A percentile compares a stretch with the other conserved stretches of the same genome.
Conservation (phyloP, 1,140 invertebrate genomes). For the Macrostomum lignano region DNA sequence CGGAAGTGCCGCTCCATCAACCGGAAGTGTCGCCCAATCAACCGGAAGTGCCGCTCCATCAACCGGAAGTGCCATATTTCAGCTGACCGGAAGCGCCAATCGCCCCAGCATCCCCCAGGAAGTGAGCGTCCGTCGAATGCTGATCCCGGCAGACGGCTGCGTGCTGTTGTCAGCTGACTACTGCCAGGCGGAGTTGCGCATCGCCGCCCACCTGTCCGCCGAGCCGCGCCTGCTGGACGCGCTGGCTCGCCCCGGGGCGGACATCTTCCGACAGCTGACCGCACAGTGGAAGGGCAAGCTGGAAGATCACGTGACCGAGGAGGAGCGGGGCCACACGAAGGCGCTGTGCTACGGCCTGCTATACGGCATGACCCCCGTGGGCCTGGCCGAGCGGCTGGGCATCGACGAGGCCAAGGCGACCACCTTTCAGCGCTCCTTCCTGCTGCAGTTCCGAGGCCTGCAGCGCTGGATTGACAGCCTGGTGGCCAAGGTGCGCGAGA, state of each 20-base stretch:
- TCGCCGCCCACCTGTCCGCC: conserved; percentile 57
- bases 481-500: conserved; percentile 4
- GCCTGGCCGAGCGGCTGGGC: conserved; percentile 48
- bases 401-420: conserved; percentile 55
- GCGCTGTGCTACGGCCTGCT: conserved; percentile 75
- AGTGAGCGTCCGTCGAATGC: too few relatives aligned
- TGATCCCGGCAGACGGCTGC: conserved; percentile 14
- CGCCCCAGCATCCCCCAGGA: too few relatives aligned
- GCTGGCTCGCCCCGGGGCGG: too few relatives aligned
- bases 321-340: conserved; percentile 54
- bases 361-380: conserved; percentile 74
- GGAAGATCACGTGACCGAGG: conserved; percentile 35
- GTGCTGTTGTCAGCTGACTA: conserved; percentile 57
- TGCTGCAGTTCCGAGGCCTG: too few relatives aligned
- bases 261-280: conserved; percentile 59
- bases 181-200: conserved; percentile 67
- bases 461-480: too few relatives aligned
- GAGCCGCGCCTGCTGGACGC: conserved; percentile 41
- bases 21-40: too few relatives aligned
- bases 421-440: too few relatives aligned
- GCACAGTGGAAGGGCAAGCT: conserved; percentile 44
- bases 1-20: too few relatives aligned
- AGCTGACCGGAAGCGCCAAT: too few relatives aligned
- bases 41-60: too few relatives aligned
- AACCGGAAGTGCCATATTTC: too few relatives aligned